Conservation (phyloP, 2,888 invertebrate species). For the Habrosyne pyritoides region DNA sequence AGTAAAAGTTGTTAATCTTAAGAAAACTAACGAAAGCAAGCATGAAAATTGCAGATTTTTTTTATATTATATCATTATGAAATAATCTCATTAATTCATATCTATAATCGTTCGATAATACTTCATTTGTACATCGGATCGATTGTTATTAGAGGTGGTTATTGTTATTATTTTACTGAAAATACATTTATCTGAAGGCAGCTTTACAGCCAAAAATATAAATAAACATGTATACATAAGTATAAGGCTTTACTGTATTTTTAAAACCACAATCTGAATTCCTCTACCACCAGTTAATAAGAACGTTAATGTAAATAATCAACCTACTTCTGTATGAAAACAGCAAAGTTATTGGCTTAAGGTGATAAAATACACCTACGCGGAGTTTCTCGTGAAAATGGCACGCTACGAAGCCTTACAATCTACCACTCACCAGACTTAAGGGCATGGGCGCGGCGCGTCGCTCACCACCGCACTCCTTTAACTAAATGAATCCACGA, state of each 20-base stretch:
- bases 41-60: too few relatives aligned
- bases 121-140: not conserved
- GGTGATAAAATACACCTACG: conserved; percentile 46
- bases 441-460: conserved; percentile 82
- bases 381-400: conserved; percentile 62
- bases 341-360: conserved; percentile 49
- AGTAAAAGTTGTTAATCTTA: too few relatives aligned
- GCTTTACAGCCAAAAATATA: not conserved
- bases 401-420: conserved; percentile 78
- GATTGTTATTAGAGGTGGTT: not conserved
- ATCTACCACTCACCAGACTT: conserved; percentile 79
- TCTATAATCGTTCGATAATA: too few relatives aligned
- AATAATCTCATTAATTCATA: too few relatives aligned
- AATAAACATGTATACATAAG: not conserved
- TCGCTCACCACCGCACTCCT: conserved; percentile 69
- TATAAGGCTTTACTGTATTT: conserved; percentile 5
- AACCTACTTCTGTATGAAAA: conserved; percentile 30
- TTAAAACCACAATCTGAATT: not conserved
- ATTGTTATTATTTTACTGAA: not conserved
- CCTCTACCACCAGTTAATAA: not conserved
- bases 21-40: too few relatives aligned
- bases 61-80: too few relatives aligned
- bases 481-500: conserved; percentile 75
- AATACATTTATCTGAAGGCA: not conserved
- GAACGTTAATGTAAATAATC: conserved; percentile 26